Evolutionary conservation across 1,140 invertebrate species (phyloP).

Genomic region (Laodelphax striatellus): DNA sequence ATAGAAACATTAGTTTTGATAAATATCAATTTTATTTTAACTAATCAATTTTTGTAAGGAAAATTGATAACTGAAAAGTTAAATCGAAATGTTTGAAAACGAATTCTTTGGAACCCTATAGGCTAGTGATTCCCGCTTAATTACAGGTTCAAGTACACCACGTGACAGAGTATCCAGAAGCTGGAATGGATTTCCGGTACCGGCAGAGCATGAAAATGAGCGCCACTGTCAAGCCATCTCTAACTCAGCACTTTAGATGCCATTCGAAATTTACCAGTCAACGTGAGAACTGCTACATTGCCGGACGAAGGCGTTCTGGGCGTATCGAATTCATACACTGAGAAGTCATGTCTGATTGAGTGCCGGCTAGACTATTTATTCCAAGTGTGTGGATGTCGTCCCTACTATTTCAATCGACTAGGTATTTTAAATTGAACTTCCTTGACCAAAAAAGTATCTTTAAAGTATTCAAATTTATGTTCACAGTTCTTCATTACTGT

Average conservation of each 20-base stretch:
- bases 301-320: slow-evolving; percentile 19
- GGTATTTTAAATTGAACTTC: slow-evolving; percentile 10
- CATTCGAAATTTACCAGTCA: slow-evolving; percentile 16
- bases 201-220: slow-evolving; percentile 18
- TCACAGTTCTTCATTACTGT: too few relatives aligned
- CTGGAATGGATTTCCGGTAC: slow-evolving; percentile 22
- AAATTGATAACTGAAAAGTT: too few relatives aligned
- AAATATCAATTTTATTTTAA: too few relatives aligned
- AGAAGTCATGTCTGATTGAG: slow-evolving; percentile 24
- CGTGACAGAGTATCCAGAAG: slow-evolving; percentile 23
- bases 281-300: slow-evolving; percentile 23
- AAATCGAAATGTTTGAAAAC: too few relatives aligned
- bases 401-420: slow-evolving; percentile 24
- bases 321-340: slow-evolving; percentile 21
- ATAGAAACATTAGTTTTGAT: too few relatives aligned
- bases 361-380: slow-evolving; percentile 24
- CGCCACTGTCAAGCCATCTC: slow-evolving; percentile 20
- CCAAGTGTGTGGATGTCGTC: slow-evolving; percentile 24
- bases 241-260: slow-evolving; percentile 22
- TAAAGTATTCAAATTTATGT: too few relatives aligned
- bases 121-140: background rate
- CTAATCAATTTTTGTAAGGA: too few relatives aligned
- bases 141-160: slow-evolving; percentile 24
- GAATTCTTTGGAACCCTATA: background rate
- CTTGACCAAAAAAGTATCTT: too few relatives aligned